Percentiles rank a stretch among this genome's conserved stretches.
Evolutionary conservation across 2,113 vertebrate species (phyloP).

Genomic region (Gorsachius goisagi): DNA sequence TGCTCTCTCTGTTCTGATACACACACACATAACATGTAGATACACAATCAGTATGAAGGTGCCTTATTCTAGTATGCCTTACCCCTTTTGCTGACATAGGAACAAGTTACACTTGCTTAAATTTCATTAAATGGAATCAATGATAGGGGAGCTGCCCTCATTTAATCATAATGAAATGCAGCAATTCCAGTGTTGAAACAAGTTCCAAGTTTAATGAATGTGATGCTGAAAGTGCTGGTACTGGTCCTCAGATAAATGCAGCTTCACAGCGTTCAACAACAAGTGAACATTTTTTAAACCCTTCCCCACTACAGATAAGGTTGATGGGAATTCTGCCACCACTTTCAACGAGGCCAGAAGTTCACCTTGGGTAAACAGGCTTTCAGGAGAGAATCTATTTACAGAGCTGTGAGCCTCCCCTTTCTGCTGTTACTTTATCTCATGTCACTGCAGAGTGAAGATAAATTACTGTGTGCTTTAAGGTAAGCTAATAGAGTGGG

Average conservation of each 20-base stretch:
- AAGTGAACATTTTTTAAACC: not conserved
- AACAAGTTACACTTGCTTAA: not conserved
- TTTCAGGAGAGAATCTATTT: not conserved
- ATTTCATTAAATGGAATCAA: not conserved
- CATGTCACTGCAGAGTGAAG: not conserved
- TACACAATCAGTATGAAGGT: not conserved
- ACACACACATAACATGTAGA: not conserved
- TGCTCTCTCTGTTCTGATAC: not conserved
- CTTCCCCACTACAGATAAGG: not conserved
- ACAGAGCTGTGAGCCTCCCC: not conserved
- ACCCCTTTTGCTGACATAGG: not conserved
- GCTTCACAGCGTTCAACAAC: rapidly evolving
- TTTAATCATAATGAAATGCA: not conserved
- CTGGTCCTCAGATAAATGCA: not conserved
- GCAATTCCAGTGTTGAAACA: not conserved
- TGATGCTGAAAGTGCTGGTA: not conserved
- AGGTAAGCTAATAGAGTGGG: not conserved
- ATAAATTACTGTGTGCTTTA: not conserved
- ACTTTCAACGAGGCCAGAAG: not conserved
- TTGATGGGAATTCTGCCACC: not conserved
- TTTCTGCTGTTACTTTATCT: not conserved
- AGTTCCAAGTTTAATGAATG: not conserved
- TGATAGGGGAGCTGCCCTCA: not conserved
- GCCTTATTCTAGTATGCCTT: not conserved
- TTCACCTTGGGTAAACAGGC: not conserved